Conservation (phyloP, 2,888 invertebrate genomes). For the Caprella mutica region DNA sequence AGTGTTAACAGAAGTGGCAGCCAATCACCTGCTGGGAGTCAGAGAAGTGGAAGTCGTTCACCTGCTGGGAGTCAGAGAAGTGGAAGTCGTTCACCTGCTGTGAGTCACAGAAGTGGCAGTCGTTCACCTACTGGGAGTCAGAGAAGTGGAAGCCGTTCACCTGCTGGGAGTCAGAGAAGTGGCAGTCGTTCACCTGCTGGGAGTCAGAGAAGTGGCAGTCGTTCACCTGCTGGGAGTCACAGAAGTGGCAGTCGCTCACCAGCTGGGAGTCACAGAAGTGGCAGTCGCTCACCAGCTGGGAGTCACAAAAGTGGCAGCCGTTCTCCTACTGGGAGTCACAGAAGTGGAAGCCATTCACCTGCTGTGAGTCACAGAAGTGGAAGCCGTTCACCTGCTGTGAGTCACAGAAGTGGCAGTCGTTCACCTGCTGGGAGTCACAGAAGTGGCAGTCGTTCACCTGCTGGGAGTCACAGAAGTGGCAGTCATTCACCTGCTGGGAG, state of each 20-base stretch:
- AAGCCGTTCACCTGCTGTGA: constrained; percentile 12
- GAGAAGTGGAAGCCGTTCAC: constrained; percentile 8
- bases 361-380: not conserved
- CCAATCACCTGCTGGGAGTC: constrained; percentile 12
- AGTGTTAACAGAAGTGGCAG: not conserved
- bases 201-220: constrained; percentile 10
- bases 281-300: constrained; percentile 11
- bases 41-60: constrained; percentile 8
- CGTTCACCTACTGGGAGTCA: constrained; percentile 10
- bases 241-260: constrained; percentile 10
- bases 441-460: constrained; percentile 15
- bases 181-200: constrained; percentile 3
- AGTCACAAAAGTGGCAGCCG: not conserved
- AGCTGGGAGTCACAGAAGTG: not conserved
- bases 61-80: constrained; percentile 1
- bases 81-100: constrained; percentile 17
- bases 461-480: constrained; percentile 12
- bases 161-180: constrained; percentile 6
- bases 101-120: constrained; percentile 5
- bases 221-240: constrained; percentile 13
- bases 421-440: constrained; percentile 8
- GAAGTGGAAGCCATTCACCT: constrained; percentile 21
- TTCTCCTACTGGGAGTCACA: too few relatives aligned
- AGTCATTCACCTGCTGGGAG: constrained; percentile 12
- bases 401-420: too few relatives aligned